A percentile compares a stretch with the other conserved stretches of the same genome.
Evolutionary conservation across 2,888 invertebrate genomes (phyloP).

Genomic region (Griposia aprilina): DNA sequence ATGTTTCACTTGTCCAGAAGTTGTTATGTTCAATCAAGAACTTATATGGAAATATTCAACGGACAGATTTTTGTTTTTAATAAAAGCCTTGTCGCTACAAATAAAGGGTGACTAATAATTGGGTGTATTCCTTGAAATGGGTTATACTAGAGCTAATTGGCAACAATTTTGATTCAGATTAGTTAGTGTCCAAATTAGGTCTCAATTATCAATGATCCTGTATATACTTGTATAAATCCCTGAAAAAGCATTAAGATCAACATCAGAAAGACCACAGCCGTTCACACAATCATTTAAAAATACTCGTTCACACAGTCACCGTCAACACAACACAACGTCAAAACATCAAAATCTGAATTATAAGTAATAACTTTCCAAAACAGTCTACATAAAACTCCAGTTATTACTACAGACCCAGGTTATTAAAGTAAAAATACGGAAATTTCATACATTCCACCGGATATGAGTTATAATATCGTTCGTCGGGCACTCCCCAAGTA

Average conservation of each 20-base stretch:
- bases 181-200: not conserved
- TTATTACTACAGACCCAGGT: constrained; percentile 39
- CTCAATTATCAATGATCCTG: not conserved
- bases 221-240: no score
- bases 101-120: not conserved
- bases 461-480: constrained; percentile 53
- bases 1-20: not conserved
- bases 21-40: not conserved
- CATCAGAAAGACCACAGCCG: not conserved
- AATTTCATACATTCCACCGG: constrained; percentile 67
- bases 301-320: not conserved
- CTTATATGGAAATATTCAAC: not conserved
- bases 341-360: constrained; percentile 6
- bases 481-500: constrained; percentile 54
- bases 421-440: constrained; percentile 62
- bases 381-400: constrained; percentile 41
- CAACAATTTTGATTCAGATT: not conserved
- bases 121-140: not conserved
- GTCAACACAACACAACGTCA: no score
- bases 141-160: not conserved
- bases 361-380: constrained; percentile 42
- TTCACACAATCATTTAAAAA: not conserved
- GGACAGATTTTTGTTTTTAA: not conserved
- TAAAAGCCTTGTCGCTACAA: no score
- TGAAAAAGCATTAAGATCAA: constrained; percentile 1